phyloP scores from a whole-genome alignment of 2,797 vertebrate genomes.

The Chrysocyon brachyurus region DNA sequence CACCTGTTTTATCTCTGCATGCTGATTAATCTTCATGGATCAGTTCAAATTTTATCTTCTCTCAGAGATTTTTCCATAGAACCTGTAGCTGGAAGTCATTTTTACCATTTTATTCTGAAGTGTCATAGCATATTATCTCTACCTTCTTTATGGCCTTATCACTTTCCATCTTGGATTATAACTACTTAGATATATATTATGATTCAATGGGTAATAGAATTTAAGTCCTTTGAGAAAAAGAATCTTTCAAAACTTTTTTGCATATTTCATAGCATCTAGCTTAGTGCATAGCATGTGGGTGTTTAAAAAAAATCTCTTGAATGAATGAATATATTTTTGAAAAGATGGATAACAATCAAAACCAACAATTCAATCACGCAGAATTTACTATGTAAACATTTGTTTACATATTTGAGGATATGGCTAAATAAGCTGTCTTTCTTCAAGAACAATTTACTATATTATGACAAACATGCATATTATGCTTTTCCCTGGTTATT shows the following conservation, averaged over 20 bases:
- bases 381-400: background rate
- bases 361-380: background rate
- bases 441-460: background rate
- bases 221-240: background rate
- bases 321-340: slow-evolving; percentile 17
- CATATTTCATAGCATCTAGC: background rate
- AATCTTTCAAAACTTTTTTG: background rate
- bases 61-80: background rate
- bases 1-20: background rate
- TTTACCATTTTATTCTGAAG: background rate
- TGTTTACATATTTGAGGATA: background rate
- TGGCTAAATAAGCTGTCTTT: background rate
- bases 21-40: slow-evolving; percentile 26
- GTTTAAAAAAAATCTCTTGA: background rate
- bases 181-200: background rate
- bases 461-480: background rate
- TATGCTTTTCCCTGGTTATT: background rate
- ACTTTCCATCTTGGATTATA: background rate
- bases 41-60: slow-evolving; percentile 28
- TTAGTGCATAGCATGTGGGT: background rate
- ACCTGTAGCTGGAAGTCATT: background rate
- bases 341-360: background rate
- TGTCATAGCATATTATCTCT: slow-evolving; percentile 15
- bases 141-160: background rate
- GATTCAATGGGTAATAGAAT: background rate